Base-by-base conservation (phyloP, 2,113 vertebrate genomes). In the Malurus elegans region DNA sequence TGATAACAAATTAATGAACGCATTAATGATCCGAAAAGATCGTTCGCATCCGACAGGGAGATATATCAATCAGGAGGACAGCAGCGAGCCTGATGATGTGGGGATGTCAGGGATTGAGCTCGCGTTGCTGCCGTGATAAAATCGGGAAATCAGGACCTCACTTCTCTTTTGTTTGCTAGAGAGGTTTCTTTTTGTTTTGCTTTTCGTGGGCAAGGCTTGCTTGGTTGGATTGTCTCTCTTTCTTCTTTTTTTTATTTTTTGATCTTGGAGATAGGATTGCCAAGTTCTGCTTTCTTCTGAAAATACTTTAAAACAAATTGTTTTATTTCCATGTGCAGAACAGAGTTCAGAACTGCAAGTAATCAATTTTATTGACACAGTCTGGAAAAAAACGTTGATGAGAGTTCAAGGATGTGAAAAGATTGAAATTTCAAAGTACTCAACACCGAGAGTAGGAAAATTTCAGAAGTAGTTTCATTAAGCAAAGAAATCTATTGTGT, bases 341-440 rank as follows among this genome's bases (percentile, higher is more conserved):
- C 97, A 97, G 96, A 92, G 96, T 96, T 98, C 95, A 94, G 95
- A 97, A 96, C 97, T 96, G 96, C 93, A 96, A 94, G 97, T 96
- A 93, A 96, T 98, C 96, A 92, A 96, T 98, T 97, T 97, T 97
- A 98, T 97, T 97, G 96, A 97, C 95, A 94, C 73, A 79, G 72
- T 88, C 96, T 95, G 90, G 87, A 91, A 96, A 93, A 97, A 97
- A 96, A 96, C 58, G 95, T 96, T 97, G 98, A 97, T 97, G 97
- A 97, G 96, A 98, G 97, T 94, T 96, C 62, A 92, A 97, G 97
- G 97, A 97, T 97, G 97, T 97, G 95, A 96, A 97, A 92, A 95
- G 88, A 96, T 85, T 96, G 97, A 96, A 91, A 95, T 98, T 97
- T 97, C 96, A 85, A 97, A 96, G 95, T 97, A 45, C 21, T 86